phyloP scores from a whole-genome alignment of 2,797 vertebrate genomes.

The Aselliscus stoliczkanus region DNA sequence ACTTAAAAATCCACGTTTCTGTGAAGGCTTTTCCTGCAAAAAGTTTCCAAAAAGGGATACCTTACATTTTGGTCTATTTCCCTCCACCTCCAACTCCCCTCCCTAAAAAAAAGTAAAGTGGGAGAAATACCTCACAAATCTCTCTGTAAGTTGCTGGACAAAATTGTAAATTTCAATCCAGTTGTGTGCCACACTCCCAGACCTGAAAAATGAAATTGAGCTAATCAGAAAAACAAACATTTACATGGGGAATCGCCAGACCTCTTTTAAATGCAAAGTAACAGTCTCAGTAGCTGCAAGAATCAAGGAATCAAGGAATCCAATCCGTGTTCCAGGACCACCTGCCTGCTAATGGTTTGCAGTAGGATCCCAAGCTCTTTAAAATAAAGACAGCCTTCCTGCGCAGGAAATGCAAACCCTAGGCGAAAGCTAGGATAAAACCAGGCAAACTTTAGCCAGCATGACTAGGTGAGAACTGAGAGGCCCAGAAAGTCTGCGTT shows the following conservation, averaged over 20 bases:
- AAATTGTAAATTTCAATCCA: conserved; percentile 95
- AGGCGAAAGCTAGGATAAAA: neutral
- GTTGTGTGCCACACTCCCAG: conserved; percentile 89
- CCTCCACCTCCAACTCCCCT: neutral
- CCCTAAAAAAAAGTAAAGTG: neutral
- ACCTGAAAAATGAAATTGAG: conserved; percentile 82
- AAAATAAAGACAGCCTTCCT: neutral
- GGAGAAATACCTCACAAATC: conserved; percentile 91
- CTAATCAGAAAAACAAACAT: conserved; percentile 15
- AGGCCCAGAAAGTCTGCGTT: neutral
- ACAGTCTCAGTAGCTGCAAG: neutral
- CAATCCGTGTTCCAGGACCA: neutral
- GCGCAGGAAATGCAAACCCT: neutral
- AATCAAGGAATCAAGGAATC: neutral
- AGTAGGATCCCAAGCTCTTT: neutral
- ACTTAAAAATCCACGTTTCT: conserved; percentile 1
- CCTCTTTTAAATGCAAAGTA: neutral
- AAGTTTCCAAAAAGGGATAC: neutral
- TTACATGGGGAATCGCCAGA: neutral
- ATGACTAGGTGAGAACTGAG: neutral
- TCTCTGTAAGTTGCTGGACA: conserved; percentile 91
- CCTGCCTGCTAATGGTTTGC: neutral
- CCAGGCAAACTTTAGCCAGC: neutral
- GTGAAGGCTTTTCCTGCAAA: neutral
- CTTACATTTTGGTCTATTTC: neutral